These are phyloP conservation scores for Ptiloglossa arizonensis DNA, from an alignment of 1,140 invertebrate species.

Conservation along the genomic window DNA sequence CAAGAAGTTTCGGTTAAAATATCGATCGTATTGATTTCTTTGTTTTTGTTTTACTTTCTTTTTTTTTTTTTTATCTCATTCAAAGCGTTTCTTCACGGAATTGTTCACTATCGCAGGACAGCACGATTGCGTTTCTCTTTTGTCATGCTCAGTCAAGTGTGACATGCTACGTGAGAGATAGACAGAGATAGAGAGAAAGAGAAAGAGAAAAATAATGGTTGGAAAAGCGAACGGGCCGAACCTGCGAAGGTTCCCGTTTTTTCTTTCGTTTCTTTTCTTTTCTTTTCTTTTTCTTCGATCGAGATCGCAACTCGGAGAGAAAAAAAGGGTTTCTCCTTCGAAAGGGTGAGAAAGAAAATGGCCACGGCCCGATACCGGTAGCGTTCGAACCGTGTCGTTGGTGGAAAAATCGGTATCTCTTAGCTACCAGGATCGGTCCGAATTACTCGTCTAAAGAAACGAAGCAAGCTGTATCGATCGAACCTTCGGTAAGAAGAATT, in stretches of 20 bases:
- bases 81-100: no score
- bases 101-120: constrained; percentile 16
- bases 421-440: constrained; percentile 2
- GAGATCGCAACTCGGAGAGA: constrained; percentile 36
- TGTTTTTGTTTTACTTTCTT: no score
- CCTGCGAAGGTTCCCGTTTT: constrained; percentile 3
- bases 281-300: constrained; percentile 33
- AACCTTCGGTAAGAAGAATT: constrained; percentile 3
- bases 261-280: constrained; percentile 5
- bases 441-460: background rate
- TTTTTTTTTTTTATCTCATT: no score
- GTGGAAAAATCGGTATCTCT: background rate
- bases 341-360: constrained; percentile 29
- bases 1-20: constrained; percentile 56
- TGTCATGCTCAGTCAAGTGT: constrained; percentile 49
- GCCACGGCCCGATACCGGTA: background rate
- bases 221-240: constrained; percentile 25
- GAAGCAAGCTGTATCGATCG: constrained; percentile 47
- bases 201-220: constrained; percentile 8
- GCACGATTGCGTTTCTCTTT: constrained; percentile 32
- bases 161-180: constrained; percentile 54
- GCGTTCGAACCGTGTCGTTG: background rate
- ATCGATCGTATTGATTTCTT: constrained; percentile 8
- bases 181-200: no score
- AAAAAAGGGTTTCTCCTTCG: constrained; percentile 30